Base-by-base conservation (phyloP, 2,113 vertebrate species). In the Benitochromis conjunctus region DNA sequence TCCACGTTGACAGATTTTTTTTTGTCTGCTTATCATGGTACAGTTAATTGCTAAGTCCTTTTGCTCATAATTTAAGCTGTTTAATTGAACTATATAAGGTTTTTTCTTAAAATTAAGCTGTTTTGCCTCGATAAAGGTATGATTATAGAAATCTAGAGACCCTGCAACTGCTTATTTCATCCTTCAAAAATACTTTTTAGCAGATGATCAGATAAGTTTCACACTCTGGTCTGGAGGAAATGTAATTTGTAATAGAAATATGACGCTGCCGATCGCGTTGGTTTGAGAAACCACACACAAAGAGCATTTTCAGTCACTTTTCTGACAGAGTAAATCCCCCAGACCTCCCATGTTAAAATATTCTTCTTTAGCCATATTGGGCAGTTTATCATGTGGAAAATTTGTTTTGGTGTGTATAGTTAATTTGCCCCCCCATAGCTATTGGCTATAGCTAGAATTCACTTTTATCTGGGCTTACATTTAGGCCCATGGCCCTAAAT, bases 221-320 rank as follows among this genome's bases (percentile, higher is more conserved):
- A 46, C 66, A 74, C 24, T 74, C 41, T 71, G 41, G 14, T 74
- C 14, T 74, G 0, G 41, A 11, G 41, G 24, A 74, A 71, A 48
- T 71, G 5, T 46, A 2, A 46, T 46, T 43, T 46, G 19, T 74
- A 21, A 71, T 41, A 48, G 21, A 71, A 71, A 48, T 46, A 43
- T 71, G 21, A 16, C 24, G 13, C 2, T 43, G 1, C 12, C 6
- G n/a, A 43, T 69, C 0, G 18, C 36, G 31, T 36, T 64, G 36
- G 31, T n/a, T 64, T 64, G 31, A 64, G n/a, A 18, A 64, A 12
- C 31, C 60, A 64, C 31, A 64, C 31, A 5, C 31, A 64, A 36
- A 0, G 3, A 36, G 7, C n/a, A 36, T 19, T 62, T 4, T 36
- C 58, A 7, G 31, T 0, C 0, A 62, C 29, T 19, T 36, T 62